Percentiles rank a stretch among this genome's conserved stretches.
phyloP scores from a whole-genome alignment of 1,140 invertebrate species.

The Mactra quadrangularis region DNA sequence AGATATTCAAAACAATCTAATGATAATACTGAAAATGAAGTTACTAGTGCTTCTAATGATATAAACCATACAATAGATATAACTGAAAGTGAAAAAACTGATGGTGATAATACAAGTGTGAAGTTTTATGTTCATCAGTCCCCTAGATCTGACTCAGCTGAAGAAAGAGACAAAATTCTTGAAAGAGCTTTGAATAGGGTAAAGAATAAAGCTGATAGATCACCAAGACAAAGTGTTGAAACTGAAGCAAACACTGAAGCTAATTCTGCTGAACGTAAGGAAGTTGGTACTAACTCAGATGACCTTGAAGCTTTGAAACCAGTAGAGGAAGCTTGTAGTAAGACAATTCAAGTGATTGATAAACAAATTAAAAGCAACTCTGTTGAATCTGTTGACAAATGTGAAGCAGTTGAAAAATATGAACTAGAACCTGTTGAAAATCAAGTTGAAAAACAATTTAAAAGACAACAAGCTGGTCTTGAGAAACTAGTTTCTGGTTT shows the following conservation, averaged over 20 bases:
- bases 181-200: constrained; percentile 22
- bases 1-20: no score
- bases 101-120: background rate
- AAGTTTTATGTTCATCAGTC: constrained; percentile 8
- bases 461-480: background rate
- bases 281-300: background rate
- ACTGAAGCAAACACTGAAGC: background rate
- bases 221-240: background rate
- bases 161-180: background rate
- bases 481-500: background rate
- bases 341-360: no score
- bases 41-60: background rate
- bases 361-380: no score
- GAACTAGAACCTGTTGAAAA: no score
- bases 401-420: no score
- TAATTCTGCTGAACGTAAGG: background rate
- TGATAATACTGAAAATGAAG: background rate
- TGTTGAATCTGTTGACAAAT: no score
- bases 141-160: constrained; percentile 18
- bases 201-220: background rate
- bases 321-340: no score
- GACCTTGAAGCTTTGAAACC: background rate
- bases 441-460: background rate
- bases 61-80: background rate
- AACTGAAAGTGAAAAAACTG: background rate